These are phyloP conservation scores for Ditula angustiorana DNA, from an alignment of 2,888 invertebrate species.

Conservation along the genomic window DNA sequence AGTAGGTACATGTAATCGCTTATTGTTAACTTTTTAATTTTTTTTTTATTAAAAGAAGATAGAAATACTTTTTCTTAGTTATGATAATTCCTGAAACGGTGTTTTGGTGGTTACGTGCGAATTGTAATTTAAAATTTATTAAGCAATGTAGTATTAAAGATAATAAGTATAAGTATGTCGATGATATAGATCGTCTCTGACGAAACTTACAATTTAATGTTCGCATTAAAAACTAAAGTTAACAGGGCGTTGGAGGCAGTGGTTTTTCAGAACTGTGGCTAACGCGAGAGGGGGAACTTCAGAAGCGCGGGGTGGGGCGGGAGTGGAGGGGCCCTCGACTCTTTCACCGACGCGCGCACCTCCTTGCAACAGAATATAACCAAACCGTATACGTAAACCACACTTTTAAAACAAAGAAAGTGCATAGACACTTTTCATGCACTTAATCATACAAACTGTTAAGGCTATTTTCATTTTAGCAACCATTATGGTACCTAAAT, in stretches of 20 bases:
- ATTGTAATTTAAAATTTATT: no score
- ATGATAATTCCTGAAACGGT: no score
- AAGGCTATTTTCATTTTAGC: neutral
- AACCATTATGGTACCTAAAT: no score
- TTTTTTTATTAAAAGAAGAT: no score
- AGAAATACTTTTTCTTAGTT: no score
- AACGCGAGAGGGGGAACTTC: constrained; percentile 59
- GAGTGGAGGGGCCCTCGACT: constrained; percentile 51
- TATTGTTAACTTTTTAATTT: no score
- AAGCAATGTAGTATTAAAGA: no score
- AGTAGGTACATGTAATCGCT: no score
- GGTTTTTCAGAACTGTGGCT: constrained; percentile 56
- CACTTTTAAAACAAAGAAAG: constrained; percentile 12
- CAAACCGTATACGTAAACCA: constrained; percentile 5
- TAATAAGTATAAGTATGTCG: neutral
- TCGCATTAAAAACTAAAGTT: constrained; percentile 40
- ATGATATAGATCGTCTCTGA: neutral
- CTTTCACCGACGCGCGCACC: constrained; percentile 64
- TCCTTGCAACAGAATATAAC: constrained; percentile 9
- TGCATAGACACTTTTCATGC: neutral
- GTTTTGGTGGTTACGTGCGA: no score
- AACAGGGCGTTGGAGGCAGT: constrained; percentile 45
- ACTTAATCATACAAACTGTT: neutral
- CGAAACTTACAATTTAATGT: constrained; percentile 11
- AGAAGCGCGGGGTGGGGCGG: constrained; percentile 47